Conservation (phyloP, 2,113 vertebrate genomes). For the Sporophila hypoxantha region DNA sequence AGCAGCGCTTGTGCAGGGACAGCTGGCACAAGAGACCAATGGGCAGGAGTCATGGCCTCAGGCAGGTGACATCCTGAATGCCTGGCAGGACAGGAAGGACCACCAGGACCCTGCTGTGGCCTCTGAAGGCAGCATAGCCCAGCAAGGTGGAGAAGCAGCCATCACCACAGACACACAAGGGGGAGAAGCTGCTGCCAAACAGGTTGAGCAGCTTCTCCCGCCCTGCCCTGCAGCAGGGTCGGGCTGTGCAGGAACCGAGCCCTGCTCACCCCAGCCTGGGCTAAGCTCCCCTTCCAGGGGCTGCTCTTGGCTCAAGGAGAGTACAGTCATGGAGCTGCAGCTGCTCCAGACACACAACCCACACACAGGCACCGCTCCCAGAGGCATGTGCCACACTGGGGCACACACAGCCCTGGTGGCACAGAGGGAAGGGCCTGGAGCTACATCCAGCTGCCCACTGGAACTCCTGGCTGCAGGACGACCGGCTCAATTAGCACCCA, state of each 20-base stretch:
- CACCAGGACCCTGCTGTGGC: not conserved
- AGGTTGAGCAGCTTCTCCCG: not conserved
- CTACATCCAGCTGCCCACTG: not conserved
- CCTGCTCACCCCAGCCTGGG: not conserved
- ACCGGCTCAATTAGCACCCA: not conserved
- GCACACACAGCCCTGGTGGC: not conserved
- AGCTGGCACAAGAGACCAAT: too few species aligned
- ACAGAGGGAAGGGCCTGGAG: not conserved
- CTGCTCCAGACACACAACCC: not conserved
- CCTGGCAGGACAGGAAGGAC: not conserved
- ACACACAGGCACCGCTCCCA: rapidly evolving
- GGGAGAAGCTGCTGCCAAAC: not conserved
- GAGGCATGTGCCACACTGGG: not conserved
- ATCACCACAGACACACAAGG: not conserved
- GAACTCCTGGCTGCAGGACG: not conserved
- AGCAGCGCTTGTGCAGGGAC: not conserved
- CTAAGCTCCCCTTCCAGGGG: rapidly evolving
- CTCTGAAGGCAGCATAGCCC: not conserved
- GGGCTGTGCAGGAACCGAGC: not conserved
- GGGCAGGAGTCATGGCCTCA: rapidly evolving
- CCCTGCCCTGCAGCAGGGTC: not conserved
- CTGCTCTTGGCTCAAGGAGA: not conserved
- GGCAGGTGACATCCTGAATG: too few species aligned
- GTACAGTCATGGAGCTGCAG: rapidly evolving
- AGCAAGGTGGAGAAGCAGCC: not conserved